phyloP scores from a whole-genome alignment of 2,797 vertebrate genomes.

The Galago senegalensis region DNA sequence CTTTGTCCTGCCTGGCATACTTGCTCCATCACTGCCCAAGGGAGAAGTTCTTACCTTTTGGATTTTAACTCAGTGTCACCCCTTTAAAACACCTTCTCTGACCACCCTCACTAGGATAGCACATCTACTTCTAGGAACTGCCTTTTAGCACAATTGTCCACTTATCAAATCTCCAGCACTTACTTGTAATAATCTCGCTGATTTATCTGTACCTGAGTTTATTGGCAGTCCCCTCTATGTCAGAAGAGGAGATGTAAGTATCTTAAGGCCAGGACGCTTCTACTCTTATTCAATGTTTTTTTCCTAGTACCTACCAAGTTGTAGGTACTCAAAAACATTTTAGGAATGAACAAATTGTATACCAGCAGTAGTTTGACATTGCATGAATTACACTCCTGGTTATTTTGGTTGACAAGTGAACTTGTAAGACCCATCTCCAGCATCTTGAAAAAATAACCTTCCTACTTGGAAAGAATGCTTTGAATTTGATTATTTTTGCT shows the following conservation, averaged over 20 bases:
- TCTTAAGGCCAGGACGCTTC: neutral
- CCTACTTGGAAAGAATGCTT: constrained; percentile 8
- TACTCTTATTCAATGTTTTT: neutral
- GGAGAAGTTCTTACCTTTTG: neutral
- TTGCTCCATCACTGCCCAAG: neutral
- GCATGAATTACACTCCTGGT: neutral
- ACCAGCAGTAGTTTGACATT: neutral
- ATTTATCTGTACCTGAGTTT: neutral
- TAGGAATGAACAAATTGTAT: neutral
- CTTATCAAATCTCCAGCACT: neutral
- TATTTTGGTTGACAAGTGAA: constrained; percentile 30
- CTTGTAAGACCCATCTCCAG: neutral
- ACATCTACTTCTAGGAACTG: neutral
- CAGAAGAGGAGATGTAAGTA: neutral
- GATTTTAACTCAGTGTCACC: neutral
- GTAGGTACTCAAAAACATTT: neutral
- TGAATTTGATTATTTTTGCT: constrained; percentile 2
- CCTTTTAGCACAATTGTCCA: neutral
- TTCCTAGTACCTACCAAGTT: neutral
- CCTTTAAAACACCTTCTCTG: neutral
- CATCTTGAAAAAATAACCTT: neutral
- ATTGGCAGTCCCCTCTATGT: neutral
- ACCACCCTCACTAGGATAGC: neutral
- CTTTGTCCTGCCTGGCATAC: neutral
- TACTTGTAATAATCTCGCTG: constrained; percentile 9